Percentiles rank a stretch among this genome's conserved stretches.
These are phyloP conservation scores for Scartelaos histophorus DNA, from an alignment of 2,113 vertebrate species.

Conservation along the genomic window DNA sequence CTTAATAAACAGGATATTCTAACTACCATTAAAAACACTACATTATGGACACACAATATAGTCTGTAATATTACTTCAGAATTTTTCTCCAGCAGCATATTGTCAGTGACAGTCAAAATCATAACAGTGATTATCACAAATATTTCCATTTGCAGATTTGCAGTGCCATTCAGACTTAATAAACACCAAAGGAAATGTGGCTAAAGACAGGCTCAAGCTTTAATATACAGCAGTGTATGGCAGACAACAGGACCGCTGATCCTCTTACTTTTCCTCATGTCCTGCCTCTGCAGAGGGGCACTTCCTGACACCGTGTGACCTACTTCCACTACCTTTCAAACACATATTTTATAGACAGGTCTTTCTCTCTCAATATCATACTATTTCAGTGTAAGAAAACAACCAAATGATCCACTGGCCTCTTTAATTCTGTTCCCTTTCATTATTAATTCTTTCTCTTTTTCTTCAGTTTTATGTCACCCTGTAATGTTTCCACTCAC, in stretches of 20 bases:
- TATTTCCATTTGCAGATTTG: background rate
- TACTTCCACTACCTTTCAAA: slow-evolving; percentile 36
- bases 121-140: background rate
- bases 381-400: background rate
- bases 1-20: no score
- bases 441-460: background rate
- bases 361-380: background rate
- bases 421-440: background rate
- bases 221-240: background rate
- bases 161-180: background rate
- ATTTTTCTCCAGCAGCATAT: no score
- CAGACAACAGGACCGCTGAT: slow-evolving; percentile 62
- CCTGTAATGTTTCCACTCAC: background rate
- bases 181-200: background rate
- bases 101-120: background rate
- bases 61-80: no score
- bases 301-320: slow-evolving; percentile 60
- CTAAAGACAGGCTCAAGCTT: background rate
- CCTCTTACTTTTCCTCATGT: slow-evolving; percentile 32
- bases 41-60: no score
- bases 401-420: background rate
- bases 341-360: background rate
- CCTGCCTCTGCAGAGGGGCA: slow-evolving; percentile 38
- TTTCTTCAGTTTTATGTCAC: background rate
- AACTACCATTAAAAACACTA: no score